These are phyloP conservation scores for Sebastes fasciatus DNA, from an alignment of 2,113 vertebrate species.

Conservation along the genomic window DNA sequence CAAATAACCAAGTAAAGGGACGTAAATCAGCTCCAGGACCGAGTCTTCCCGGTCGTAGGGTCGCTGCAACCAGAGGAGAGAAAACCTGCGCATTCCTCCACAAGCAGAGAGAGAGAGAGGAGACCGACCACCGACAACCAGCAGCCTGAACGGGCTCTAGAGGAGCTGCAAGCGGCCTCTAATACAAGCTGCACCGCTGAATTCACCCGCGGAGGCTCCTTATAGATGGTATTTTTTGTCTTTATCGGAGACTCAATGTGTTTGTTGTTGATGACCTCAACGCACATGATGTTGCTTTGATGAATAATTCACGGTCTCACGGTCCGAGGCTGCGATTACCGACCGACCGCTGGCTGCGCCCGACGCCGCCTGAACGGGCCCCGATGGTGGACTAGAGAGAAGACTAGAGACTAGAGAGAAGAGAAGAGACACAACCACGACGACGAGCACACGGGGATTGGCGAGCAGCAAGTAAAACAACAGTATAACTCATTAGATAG, in stretches of 20 bases:
- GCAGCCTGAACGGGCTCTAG: conserved; percentile 14
- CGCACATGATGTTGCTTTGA: conserved; percentile 76
- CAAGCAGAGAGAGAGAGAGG: conserved; percentile 55
- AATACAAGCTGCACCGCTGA: conserved; percentile 24
- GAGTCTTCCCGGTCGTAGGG: conserved; percentile 5
- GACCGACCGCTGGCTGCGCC: conserved; percentile 52
- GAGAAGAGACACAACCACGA: background rate
- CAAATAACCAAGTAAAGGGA: background rate
- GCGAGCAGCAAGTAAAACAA: background rate
- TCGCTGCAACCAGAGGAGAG: conserved; percentile 18
- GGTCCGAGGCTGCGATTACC: conserved; percentile 54
- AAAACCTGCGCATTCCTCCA: conserved; percentile 72
- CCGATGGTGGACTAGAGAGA: conserved; percentile 79
- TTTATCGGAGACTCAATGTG: background rate
- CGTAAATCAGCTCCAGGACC: background rate
- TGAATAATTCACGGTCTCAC: conserved; percentile 72
- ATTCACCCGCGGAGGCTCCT: conserved; percentile 11
- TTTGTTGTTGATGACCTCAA: conserved; percentile 53
- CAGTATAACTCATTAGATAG: no score
- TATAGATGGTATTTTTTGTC: background rate
- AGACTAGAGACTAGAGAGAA: background rate
- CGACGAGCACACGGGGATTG: background rate
- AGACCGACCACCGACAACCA: background rate
- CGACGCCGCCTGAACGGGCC: conserved; percentile 76
- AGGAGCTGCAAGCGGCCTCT: conserved; percentile 51